Evolutionary conservation across 2,888 invertebrate species (phyloP), one percentile per base, ranked within the genome.

Genomic region (Troides aeacus): DNA sequence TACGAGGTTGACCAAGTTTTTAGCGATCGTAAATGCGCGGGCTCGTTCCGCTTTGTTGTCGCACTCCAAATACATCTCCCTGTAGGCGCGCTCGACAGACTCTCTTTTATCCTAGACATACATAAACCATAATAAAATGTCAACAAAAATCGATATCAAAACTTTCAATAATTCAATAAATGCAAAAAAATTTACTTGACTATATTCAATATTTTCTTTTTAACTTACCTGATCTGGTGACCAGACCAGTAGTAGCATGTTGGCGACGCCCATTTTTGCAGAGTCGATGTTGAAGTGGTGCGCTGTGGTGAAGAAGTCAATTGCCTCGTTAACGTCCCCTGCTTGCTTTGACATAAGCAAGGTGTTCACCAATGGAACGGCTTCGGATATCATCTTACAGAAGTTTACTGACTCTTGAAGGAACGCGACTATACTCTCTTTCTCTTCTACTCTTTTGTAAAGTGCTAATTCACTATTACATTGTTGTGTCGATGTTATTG

Each of bases 291-390:
- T 95, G 80, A 97, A 97, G 74, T 96, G 94, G 79, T 95, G 95
- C 0, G 97, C 96, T 0, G 96, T 94, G 0, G 97, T 96, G 76
- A 99, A 96, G 83, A 98, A 97, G 71, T 97, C 95, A 39, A 99
- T 96, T 0, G 98, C 96, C 84, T 98, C 99, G 67, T 96, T 94
- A 18, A 97, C 96, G 84, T 98, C 98, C 0, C 96, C 94, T 6
- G 95, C 94, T 72, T 94, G 94, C 74, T 94, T 94, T 0, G 96
- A 96, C 83, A 95, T 94, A 17, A 98, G 89, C 79, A 98, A 88
- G 24, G 95, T 93, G 74, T 95, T 95, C 71, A 97, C 94, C n/a
- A 95, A 30, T 1, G 93, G 93, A 56, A 93, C 87, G 0, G 93
- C 91, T 64, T 90, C 90, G 1, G 90, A 85, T 3, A 92, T 77